These are phyloP conservation scores for Equus przewalskii DNA, from an alignment of 2,113 vertebrate species.

Conservation along the genomic window DNA sequence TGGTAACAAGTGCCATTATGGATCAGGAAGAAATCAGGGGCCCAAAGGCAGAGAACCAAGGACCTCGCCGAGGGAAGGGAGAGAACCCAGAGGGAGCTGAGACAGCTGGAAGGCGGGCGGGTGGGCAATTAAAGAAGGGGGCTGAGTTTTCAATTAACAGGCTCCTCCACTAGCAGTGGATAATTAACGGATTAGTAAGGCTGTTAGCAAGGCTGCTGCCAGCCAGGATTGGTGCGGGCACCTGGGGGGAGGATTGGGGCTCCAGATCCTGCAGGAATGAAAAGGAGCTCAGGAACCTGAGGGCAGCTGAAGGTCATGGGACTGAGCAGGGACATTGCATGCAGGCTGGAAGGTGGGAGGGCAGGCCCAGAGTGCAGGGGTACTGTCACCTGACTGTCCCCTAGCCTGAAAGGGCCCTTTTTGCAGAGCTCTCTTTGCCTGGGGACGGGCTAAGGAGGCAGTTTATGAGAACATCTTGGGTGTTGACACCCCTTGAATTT, in stretches of 20 bases:
- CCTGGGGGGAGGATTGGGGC: neutral
- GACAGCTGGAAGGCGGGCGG: slow-evolving; percentile 3
- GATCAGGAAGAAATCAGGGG: slow-evolving; percentile 6
- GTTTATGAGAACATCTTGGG: neutral
- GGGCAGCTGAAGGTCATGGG: neutral
- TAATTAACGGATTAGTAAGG: slow-evolving; percentile 61
- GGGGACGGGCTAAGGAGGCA: neutral
- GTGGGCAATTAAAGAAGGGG: slow-evolving; percentile 58
- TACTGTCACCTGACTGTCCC: neutral
- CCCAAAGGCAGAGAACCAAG: neutral
- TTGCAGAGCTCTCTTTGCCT: neutral
- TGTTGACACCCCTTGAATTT: neutral
- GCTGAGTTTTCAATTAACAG: slow-evolving; percentile 74
- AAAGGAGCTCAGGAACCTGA: neutral
- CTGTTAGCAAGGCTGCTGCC: neutral
- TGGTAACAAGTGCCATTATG: neutral
- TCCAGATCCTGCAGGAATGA: neutral
- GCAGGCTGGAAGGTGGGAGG: neutral
- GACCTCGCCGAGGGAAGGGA: rapidly evolving
- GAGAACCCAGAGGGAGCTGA: neutral
- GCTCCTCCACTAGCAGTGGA: neutral
- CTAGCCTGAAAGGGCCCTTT: neutral
- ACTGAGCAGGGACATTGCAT: neutral
- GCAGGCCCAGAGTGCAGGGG: neutral
- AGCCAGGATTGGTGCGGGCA: neutral